These are phyloP conservation scores for Monochamus alternatus DNA, from an alignment of 2,888 invertebrate species.

Conservation along the genomic window DNA sequence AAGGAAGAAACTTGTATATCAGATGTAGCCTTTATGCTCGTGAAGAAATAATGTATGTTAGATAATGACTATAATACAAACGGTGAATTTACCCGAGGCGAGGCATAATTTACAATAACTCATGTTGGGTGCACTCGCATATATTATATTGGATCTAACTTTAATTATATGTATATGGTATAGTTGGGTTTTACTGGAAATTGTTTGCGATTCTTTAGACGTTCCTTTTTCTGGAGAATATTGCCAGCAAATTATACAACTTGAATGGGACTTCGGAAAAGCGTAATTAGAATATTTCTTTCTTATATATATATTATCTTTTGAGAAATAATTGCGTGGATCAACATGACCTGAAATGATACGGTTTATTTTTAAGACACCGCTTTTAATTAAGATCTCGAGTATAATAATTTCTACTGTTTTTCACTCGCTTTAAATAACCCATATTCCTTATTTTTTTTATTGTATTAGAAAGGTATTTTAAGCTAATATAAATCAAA, in stretches of 20 bases:
- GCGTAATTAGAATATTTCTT: constrained; percentile 5
- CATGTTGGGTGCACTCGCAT: constrained; percentile 52
- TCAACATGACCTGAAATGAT: too few species aligned
- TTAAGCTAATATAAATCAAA: too few species aligned
- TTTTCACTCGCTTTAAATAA: too few species aligned
- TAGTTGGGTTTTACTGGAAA: constrained; percentile 43
- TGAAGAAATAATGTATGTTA: constrained; percentile 55
- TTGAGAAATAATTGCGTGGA: background rate
- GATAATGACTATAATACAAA: constrained; percentile 54
- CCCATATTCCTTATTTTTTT: too few species aligned
- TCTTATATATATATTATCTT: background rate
- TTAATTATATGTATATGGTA: constrained; percentile 46
- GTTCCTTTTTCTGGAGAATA: constrained; percentile 38
- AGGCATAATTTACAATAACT: constrained; percentile 55
- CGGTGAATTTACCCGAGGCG: constrained; percentile 54
- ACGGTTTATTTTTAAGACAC: too few species aligned
- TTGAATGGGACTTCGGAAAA: background rate
- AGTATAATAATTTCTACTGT: too few species aligned
- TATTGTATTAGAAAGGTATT: too few species aligned
- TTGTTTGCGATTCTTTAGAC: constrained; percentile 43
- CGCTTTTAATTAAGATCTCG: too few species aligned
- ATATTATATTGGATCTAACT: constrained; percentile 50
- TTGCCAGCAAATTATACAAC: background rate
- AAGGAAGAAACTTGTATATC: constrained; percentile 45
- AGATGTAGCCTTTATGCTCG: constrained; percentile 48